A percentile compares a stretch with the other conserved stretches of the same genome.
These are phyloP conservation scores for Heliopora coerulea DNA, from an alignment of 92 coral and sea anemone species.

Conservation along the genomic window DNA sequence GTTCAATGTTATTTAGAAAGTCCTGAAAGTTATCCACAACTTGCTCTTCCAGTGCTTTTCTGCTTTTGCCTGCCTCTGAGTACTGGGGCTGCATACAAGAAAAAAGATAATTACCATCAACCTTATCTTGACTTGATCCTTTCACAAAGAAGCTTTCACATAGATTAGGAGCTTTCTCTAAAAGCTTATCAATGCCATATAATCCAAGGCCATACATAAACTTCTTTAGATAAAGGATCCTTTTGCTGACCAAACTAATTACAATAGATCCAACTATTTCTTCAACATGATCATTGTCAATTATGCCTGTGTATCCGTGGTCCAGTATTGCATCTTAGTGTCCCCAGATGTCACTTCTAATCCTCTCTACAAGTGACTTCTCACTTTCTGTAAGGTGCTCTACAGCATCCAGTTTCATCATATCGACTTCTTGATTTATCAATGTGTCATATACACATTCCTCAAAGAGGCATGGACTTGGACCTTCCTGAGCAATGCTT, in stretches of 20 bases:
- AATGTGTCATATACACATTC: slow-evolving; percentile 44
- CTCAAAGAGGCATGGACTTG: slow-evolving; percentile 50
- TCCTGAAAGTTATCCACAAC: slow-evolving; percentile 59
- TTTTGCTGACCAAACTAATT: slow-evolving; percentile 19
- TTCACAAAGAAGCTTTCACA: slow-evolving; percentile 52
- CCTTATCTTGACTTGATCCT: slow-evolving; percentile 39
- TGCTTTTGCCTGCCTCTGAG: slow-evolving; percentile 43
- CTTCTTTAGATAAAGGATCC: slow-evolving; percentile 36
- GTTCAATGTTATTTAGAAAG: slow-evolving; percentile 47
- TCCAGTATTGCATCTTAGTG: slow-evolving; percentile 41
- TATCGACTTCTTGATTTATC: slow-evolving; percentile 37
- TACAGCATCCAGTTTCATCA: slow-evolving; percentile 26
- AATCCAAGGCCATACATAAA: slow-evolving; percentile 36
- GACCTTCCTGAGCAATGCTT: slow-evolving; percentile 46
- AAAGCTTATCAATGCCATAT: slow-evolving; percentile 27
- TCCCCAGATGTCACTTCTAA: slow-evolving; percentile 23
- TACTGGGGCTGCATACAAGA: slow-evolving; percentile 53
- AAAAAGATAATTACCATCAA: slow-evolving; percentile 60
- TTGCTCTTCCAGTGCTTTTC: slow-evolving; percentile 39
- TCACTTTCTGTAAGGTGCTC: slow-evolving; percentile 38
- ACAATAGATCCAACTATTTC: slow-evolving; percentile 37
- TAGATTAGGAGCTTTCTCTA: slow-evolving; percentile 9
- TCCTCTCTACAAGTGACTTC: slow-evolving; percentile 10
- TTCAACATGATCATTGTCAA: slow-evolving; percentile 32
- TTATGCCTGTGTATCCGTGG: slow-evolving; percentile 49